These are phyloP conservation scores for Homarus americanus DNA, from an alignment of 1,140 invertebrate genomes.

Conservation along the genomic window DNA sequence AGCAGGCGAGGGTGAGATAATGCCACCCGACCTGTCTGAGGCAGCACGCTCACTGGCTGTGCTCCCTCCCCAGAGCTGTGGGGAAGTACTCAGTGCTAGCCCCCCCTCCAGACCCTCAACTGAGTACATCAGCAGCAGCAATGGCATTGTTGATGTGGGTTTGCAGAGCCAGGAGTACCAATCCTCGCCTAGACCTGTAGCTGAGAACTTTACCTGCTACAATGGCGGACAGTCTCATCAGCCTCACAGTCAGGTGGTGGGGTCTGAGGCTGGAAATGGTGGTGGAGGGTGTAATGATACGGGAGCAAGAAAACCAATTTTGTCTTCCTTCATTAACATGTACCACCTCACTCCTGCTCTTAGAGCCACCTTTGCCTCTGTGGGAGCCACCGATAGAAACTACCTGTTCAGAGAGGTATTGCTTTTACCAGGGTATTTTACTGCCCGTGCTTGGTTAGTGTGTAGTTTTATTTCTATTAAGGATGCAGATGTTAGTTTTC, in stretches of 20 bases:
- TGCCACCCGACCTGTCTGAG: slow-evolving; percentile 48
- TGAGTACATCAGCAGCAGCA: slow-evolving; percentile 34
- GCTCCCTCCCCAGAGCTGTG: slow-evolving; percentile 38
- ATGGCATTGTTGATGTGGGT: not conserved
- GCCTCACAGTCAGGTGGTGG: slow-evolving; percentile 10
- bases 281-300: slow-evolving; percentile 1
- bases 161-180: slow-evolving; percentile 13
- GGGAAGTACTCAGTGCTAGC: slow-evolving; percentile 12
- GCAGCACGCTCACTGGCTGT: slow-evolving; percentile 41
- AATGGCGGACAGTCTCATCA: slow-evolving; percentile 23
- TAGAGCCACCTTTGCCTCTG: slow-evolving; percentile 41
- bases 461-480: not conserved
- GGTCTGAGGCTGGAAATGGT: not conserved
- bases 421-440: not conserved
- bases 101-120: slow-evolving; percentile 20
- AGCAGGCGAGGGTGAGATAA: slow-evolving; percentile 42
- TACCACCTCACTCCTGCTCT: slow-evolving; percentile 38
- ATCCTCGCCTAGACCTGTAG: not conserved
- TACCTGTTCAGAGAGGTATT: slow-evolving; percentile 63
- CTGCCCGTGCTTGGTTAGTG: not conserved
- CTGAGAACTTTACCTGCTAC: not conserved
- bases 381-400: slow-evolving; percentile 55
- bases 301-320: not conserved
- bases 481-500: not conserved
- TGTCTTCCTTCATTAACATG: not conserved